phyloP scores from a whole-genome alignment of 1,140 invertebrate species.

The Lepidurus packardi region DNA sequence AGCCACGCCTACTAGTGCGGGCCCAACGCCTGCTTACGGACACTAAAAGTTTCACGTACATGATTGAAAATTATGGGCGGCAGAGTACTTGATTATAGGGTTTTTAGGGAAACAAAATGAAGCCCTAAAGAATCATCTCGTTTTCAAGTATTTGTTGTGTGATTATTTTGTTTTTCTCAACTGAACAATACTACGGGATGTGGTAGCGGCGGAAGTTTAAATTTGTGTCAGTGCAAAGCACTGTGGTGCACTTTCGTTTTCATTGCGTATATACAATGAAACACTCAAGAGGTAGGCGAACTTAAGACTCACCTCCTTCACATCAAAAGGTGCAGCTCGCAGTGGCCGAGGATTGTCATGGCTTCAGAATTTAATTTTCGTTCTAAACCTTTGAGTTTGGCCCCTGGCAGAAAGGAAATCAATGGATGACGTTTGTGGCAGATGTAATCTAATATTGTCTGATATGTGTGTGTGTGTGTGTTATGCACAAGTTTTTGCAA shows the following conservation, averaged over 20 bases:
- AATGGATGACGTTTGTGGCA: no score
- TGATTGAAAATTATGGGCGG: neutral
- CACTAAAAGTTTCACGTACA: slow-evolving; percentile 23
- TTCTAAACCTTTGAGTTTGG: no score
- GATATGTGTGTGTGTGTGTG: no score
- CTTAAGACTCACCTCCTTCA: neutral
- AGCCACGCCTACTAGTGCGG: slow-evolving; percentile 33
- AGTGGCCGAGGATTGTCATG: slow-evolving; percentile 1
- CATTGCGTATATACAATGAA: slow-evolving; percentile 2
- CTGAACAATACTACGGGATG: neutral
- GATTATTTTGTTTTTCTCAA: neutral
- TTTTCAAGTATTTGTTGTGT: neutral
- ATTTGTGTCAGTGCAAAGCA: neutral
- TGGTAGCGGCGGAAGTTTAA: neutral
- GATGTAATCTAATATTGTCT: no score
- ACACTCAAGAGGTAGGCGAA: neutral
- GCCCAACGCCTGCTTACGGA: slow-evolving; percentile 30
- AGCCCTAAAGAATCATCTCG: neutral
- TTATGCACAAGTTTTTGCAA: no score
- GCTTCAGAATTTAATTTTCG: no score
- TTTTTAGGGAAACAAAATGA: neutral
- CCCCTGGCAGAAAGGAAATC: no score
- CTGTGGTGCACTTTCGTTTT: neutral
- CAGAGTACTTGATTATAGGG: neutral
- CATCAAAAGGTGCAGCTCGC: slow-evolving; percentile 20